Evolutionary conservation across 1,140 invertebrate genomes (phyloP).

Genomic region (Neomicropteryx cornuta): DNA sequence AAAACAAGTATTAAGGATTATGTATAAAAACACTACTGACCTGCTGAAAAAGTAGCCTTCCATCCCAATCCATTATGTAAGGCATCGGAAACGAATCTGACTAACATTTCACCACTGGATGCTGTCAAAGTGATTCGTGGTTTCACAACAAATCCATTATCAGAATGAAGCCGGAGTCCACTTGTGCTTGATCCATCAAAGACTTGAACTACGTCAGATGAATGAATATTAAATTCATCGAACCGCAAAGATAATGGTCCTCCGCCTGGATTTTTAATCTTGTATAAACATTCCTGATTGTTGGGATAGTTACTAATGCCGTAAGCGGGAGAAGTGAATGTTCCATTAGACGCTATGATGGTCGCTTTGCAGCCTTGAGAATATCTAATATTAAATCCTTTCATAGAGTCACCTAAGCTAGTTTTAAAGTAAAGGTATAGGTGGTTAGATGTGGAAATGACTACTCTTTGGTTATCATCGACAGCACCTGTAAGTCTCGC

Average conservation of each 20-base stretch:
- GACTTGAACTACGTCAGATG: constrained; percentile 79
- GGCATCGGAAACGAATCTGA: constrained; percentile 82
- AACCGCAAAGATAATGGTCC: constrained; percentile 82
- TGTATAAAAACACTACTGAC: constrained; percentile 28
- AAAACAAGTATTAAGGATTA: constrained; percentile 7
- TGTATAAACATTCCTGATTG: constrained; percentile 85
- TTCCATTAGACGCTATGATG: constrained; percentile 69
- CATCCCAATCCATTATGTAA: constrained; percentile 72
- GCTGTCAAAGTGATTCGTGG: constrained; percentile 86
- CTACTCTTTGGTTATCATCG: constrained; percentile 67
- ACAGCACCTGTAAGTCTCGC: constrained; percentile 69
- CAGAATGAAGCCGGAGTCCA: constrained; percentile 77
- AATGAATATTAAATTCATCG: constrained; percentile 73
- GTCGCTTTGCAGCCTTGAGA: constrained; percentile 79
- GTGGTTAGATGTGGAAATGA: constrained; percentile 83
- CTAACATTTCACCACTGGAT: constrained; percentile 82
- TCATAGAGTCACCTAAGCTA: constrained; percentile 72
- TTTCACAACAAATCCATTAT: constrained; percentile 74
- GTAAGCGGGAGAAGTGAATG: constrained; percentile 78
- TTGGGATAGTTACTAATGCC: constrained; percentile 75
- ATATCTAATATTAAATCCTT: constrained; percentile 86
- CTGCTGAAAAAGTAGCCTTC: constrained; percentile 86
- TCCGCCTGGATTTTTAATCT: constrained; percentile 71
- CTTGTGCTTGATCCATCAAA: constrained; percentile 80
- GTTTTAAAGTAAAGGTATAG: constrained; percentile 90